A percentile compares a stretch with the other conserved stretches of the same genome.
Conservation (phyloP, 53 echinoderm and acorn worm genomes). For the Paelopatides confundens region DNA sequence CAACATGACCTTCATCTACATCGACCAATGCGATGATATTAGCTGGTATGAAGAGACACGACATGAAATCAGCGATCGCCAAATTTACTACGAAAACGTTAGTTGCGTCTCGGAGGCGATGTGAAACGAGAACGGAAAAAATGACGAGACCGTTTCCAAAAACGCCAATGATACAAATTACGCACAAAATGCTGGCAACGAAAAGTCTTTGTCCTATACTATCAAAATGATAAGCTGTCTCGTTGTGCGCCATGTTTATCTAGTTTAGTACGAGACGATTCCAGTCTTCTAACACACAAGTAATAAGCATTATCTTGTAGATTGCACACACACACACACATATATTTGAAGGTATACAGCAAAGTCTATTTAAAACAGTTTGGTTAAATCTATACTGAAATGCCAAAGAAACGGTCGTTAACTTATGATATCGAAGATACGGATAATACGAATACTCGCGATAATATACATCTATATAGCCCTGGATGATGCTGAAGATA, state of each 20-base stretch:
- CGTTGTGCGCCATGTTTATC: neutral
- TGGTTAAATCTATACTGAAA: too few relatives aligned
- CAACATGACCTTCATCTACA: conserved; percentile 19
- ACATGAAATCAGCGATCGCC: conserved; percentile 56
- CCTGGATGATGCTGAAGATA: too few relatives aligned
- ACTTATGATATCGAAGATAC: too few relatives aligned
- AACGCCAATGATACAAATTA: conserved; percentile 12
- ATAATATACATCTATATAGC: too few relatives aligned
- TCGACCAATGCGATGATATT: conserved; percentile 51
- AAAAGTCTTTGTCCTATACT: conserved; percentile 19
- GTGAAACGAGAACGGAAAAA: conserved; percentile 19
- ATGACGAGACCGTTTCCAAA: conserved; percentile 40
- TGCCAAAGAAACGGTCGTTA: too few relatives aligned
- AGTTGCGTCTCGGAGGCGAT: conserved; percentile 37
- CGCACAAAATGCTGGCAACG: conserved; percentile 6
- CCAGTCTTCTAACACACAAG: too few relatives aligned
- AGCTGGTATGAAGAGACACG: conserved; percentile 48
- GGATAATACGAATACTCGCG: too few relatives aligned
- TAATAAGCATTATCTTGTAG: too few relatives aligned
- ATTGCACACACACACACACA: too few relatives aligned
- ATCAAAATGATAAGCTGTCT: neutral
- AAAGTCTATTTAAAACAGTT: too few relatives aligned
- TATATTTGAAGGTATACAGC: too few relatives aligned
- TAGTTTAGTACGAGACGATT: too few relatives aligned
- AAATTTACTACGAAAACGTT: conserved; percentile 40